A percentile compares a stretch with the other conserved stretches of the same genome.
These are phyloP conservation scores for Quadroppia sp. DNA, from an alignment of 2,888 invertebrate genomes.

Conservation along the genomic window DNA sequence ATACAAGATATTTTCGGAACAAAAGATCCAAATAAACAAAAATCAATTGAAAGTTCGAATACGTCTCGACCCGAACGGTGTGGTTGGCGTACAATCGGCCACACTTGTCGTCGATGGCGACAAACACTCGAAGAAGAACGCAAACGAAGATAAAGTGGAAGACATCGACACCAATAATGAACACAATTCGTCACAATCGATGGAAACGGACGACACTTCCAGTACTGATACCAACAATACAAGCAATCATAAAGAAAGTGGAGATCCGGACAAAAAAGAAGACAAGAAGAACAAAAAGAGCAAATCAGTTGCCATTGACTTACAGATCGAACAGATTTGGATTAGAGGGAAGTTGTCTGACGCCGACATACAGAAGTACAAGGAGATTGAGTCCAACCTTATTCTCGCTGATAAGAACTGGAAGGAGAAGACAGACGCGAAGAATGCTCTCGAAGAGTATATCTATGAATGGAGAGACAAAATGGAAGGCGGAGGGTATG, in stretches of 20 bases:
- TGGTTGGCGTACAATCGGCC: slow-evolving; percentile 81
- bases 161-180: slow-evolving; percentile 40
- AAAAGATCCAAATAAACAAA: slow-evolving; percentile 15
- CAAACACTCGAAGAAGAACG: slow-evolving; percentile 16
- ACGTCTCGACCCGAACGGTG: slow-evolving; percentile 86
- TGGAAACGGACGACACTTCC: slow-evolving; percentile 44
- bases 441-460: slow-evolving; percentile 96
- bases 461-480: slow-evolving; percentile 94
- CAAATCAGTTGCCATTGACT: slow-evolving; percentile 53
- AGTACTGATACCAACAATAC: not conserved
- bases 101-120: slow-evolving; percentile 57
- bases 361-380: slow-evolving; percentile 61
- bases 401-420: slow-evolving; percentile 81
- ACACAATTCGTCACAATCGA: slow-evolving; percentile 34
- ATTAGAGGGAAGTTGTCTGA: slow-evolving; percentile 42
- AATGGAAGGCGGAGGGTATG: slow-evolving; percentile 54
- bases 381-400: slow-evolving; percentile 64
- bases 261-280: slow-evolving; percentile 17
- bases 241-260: slow-evolving; percentile 26
- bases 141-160: slow-evolving; percentile 42
- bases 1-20: slow-evolving; percentile 32
- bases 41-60: slow-evolving; percentile 95
- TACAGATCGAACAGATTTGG: slow-evolving; percentile 46
- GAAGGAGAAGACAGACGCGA: slow-evolving; percentile 89
- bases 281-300: slow-evolving; percentile 50